Evolutionary conservation across 2,888 invertebrate genomes (phyloP).

Genomic region (Synanthedon andrenaeformis): DNA sequence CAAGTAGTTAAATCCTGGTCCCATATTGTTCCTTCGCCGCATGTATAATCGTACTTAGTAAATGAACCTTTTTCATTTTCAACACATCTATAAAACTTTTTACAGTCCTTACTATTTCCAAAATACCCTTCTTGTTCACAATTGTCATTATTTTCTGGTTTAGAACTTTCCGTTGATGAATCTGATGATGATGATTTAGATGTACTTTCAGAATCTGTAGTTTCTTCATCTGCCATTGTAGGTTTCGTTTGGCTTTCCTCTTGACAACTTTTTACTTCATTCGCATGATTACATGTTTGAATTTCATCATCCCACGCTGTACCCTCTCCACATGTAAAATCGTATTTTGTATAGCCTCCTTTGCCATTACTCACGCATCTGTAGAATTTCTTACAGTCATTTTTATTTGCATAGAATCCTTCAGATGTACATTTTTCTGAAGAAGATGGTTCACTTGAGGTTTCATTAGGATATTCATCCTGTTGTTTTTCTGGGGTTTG

Average conservation of each 20-base stretch:
- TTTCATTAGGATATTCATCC: constrained; percentile 18
- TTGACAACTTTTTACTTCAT: constrained; percentile 44
- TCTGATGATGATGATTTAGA: constrained; percentile 6
- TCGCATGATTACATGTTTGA: constrained; percentile 67
- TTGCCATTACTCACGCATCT: constrained; percentile 58
- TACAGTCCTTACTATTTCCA: constrained; percentile 72
- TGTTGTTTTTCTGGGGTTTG: constrained; percentile 14
- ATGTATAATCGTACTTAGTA: constrained; percentile 62
- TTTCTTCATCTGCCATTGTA: constrained; percentile 22
- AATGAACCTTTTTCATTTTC: constrained; percentile 38
- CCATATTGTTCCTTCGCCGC: constrained; percentile 76
- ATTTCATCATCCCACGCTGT: constrained; percentile 70
- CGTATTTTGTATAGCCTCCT: constrained; percentile 59
- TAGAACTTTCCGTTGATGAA: constrained; percentile 1
- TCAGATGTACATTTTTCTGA: constrained; percentile 38
- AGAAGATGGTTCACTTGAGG: constrained; percentile 10
- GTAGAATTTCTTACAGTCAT: constrained; percentile 62
- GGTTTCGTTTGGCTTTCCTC: constrained; percentile 18
- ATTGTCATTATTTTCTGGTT: constrained; percentile 4
- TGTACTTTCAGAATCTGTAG: constrained; percentile 13
- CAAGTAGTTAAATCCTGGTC: constrained; percentile 66
- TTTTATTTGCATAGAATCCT: constrained; percentile 56
- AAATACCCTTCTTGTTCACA: constrained; percentile 71
- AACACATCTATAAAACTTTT: constrained; percentile 76
- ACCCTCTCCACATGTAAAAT: constrained; percentile 68